A percentile compares a stretch with the other conserved stretches of the same genome.
Evolutionary conservation across 2,113 vertebrate genomes (phyloP).

Genomic region (Chunga burmeisteri): DNA sequence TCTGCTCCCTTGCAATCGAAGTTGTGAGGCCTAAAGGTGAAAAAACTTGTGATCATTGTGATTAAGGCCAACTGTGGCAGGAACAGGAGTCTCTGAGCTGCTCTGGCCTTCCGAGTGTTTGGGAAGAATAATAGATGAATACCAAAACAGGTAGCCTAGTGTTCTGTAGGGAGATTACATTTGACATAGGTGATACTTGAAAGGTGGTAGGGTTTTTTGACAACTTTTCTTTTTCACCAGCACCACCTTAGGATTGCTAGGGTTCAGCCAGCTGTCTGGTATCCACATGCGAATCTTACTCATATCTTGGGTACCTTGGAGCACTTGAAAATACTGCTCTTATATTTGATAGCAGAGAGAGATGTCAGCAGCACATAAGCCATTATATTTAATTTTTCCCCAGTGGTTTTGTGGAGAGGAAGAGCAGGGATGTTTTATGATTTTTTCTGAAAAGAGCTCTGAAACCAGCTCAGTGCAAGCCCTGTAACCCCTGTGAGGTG

Average conservation of each 20-base stretch:
- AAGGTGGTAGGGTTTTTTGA: not conserved
- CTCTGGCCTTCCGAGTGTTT: not conserved
- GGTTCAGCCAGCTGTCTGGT: not conserved
- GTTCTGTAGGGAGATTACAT: not conserved
- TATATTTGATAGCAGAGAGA: not conserved
- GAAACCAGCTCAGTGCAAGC: not conserved
- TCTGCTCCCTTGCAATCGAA: not conserved
- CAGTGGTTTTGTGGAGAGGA: not conserved
- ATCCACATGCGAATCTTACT: not conserved
- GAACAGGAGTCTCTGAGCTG: not conserved
- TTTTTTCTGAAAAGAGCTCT: not conserved
- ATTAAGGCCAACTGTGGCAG: not conserved
- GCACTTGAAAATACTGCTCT: not conserved
- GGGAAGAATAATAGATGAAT: not conserved
- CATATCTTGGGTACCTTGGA: not conserved
- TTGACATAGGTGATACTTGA: not conserved
- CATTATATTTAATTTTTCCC: not conserved
- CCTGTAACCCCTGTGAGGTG: not conserved
- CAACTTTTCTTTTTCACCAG: not conserved
- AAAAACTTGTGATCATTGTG: not conserved
- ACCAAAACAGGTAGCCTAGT: not conserved
- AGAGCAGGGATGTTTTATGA: not conserved
- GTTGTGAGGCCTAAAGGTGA: not conserved
- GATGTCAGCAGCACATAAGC: not conserved
- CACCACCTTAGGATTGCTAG: not conserved